These are phyloP conservation scores for Sebastes itinus DNA, from an alignment of 2,797 vertebrate species.

Conservation along the genomic window DNA sequence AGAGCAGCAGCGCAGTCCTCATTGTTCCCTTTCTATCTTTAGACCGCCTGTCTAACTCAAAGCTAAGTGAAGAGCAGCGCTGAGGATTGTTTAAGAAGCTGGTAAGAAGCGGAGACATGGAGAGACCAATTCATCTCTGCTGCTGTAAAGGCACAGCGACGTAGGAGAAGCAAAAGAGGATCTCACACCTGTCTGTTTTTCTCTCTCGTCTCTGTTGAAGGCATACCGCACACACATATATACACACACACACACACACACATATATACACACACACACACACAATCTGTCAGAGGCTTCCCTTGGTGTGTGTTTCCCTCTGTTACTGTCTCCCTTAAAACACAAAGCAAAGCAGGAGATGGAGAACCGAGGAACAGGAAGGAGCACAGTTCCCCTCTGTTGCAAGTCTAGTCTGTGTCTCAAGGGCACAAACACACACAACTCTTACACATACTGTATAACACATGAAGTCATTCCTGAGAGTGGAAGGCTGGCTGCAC, in stretches of 20 bases:
- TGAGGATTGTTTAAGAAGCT: slow-evolving; percentile 44
- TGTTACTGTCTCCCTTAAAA: slow-evolving; percentile 26
- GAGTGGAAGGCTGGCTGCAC: neutral
- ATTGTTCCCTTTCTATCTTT: slow-evolving; percentile 71
- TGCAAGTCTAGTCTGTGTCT: slow-evolving; percentile 2
- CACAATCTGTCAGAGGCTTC: slow-evolving; percentile 14
- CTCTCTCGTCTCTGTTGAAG: slow-evolving; percentile 21
- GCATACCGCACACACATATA: slow-evolving; percentile 4
- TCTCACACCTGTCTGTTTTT: slow-evolving; percentile 46
- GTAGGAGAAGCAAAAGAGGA: slow-evolving; percentile 19
- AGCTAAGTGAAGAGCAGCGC: slow-evolving; percentile 45
- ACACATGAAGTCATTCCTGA: neutral
- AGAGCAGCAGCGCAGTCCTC: slow-evolving; percentile 22
- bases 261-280: neutral
- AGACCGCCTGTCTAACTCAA: slow-evolving; percentile 59
- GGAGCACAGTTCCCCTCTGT: slow-evolving; percentile 8
- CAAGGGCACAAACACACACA: slow-evolving; percentile 2
- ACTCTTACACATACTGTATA: neutral
- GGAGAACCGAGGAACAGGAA: slow-evolving; percentile 10
- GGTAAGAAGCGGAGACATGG: slow-evolving; percentile 22
- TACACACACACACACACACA: neutral
- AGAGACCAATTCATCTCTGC: slow-evolving; percentile 41
- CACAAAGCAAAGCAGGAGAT: slow-evolving; percentile 21
- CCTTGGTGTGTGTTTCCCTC: slow-evolving; percentile 2
- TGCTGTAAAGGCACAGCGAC: slow-evolving; percentile 26